Base-by-base conservation (phyloP, 37 sponge, comb jelly and placozoan genomes). In the Ianthella basta region DNA sequence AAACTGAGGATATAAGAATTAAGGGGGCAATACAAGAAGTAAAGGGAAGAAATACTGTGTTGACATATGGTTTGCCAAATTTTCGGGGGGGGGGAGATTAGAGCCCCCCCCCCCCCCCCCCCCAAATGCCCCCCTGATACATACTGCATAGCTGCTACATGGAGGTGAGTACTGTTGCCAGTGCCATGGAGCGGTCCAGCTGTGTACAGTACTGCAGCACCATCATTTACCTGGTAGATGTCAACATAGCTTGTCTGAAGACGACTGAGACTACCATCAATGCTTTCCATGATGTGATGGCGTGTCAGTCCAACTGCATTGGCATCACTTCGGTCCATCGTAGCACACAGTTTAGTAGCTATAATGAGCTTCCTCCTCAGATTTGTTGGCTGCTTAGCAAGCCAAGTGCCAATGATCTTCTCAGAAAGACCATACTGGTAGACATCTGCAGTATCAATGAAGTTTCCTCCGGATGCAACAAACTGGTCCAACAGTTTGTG, bases 381-480 rank as follows among this genome's bases (percentile, higher is more conserved):
- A 23, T 79, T 41, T 3, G 50, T 8, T 24, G 87, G 86, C 27
- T 74, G 82, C 57, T 86, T 91, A 16, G 10, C 55, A 75, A 94
- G 82, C 95, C 95, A 94, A 10, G 6, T 75, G 32, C 97, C 97
- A 38, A 96, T 86, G 69, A 94, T 92, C 16, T 44, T 70, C 83
- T 96, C 97, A 21, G 92, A 88, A 19, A 89, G 54, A 16, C 97
- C 97, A 56, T 55, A 78, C 74, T 88, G 89, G 79, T 96, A 96
- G 20, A 94, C 84, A 67, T 96, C 94, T 21, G 97, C 94, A 23
- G 97, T 96, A 82, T 96, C 97, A 38, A 96, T 87, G 88, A 96
- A 96, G 84, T 96, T 96, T 18, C 97, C 97, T 38, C 97, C 97
- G 2, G 86, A 61, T 30, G 84, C 90, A 27, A 94, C 90, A 69